Base-by-base conservation (phyloP, 2,113 vertebrate genomes). In the Montifringilla adamsi region DNA sequence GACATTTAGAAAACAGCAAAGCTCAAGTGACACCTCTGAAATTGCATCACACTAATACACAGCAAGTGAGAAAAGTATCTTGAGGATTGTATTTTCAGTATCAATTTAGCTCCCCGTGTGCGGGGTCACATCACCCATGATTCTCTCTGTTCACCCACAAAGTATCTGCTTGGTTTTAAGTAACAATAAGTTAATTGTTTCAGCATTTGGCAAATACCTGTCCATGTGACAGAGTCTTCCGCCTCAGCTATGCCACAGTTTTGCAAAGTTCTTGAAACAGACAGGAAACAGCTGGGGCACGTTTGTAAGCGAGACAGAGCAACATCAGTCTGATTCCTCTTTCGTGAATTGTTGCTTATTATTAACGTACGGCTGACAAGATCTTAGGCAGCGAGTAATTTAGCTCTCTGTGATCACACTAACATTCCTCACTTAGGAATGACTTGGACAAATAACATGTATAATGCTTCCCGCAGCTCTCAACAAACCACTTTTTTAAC, bases 401-500 rank as follows among this genome's bases (percentile, higher is more conserved):
- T 11, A 50, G 39, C 21, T 69, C 33, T 60, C 56, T 56, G 35
- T 55, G 52, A 88, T 64, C 47, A 58, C 2, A 15, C n/a, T 22
- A 66, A 62, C 22, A 24, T 31, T 49, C 15, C 56, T 77, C 46
- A 31, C 39, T 41, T 43, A 18, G 31, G 30, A 89, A 58, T 49
- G 19, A 94, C 44, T 73, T 0, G 3, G 46, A 44, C n/a, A 89
- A 90, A 17, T 11, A 37, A 49, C 7, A 60, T 0, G 2, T 7
- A 16, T 11, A 82, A 76, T 1, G 8, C 15, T 63, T 21, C 77
- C 30, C 87, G 37, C 10, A 47, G 66, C 43, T 43, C 21, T 43
- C n/a, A 62, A 68, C 13, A 70, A 66, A 67, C 2, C 22, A 46
- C n/a, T 59, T 77, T 59, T 47, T 8, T 1, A 31, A 79, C 10